These are phyloP conservation scores for Gandaritis pyraliata DNA, from an alignment of 2,888 invertebrate genomes.

Conservation along the genomic window DNA sequence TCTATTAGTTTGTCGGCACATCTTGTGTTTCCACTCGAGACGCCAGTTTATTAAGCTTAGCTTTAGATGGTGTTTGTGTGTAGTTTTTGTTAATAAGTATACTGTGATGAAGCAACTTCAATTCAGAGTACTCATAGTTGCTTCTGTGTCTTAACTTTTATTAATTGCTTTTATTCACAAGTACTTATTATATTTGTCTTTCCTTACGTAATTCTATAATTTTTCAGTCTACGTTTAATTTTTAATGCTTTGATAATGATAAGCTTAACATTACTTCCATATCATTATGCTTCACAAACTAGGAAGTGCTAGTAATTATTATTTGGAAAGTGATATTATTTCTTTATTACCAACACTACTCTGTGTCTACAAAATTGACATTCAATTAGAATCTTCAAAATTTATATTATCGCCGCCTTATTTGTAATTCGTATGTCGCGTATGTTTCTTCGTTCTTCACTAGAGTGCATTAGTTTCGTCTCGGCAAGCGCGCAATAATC, in stretches of 20 bases:
- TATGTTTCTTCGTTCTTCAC: background rate
- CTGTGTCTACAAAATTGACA: background rate
- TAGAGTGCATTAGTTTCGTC: conserved; percentile 30
- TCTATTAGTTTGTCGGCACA: background rate
- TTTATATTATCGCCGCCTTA: background rate
- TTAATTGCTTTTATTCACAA: too few species aligned
- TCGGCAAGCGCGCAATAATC: conserved; percentile 54
- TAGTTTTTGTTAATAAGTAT: conserved; percentile 13
- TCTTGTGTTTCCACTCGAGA: conserved; percentile 11
- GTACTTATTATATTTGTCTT: too few species aligned
- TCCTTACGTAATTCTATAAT: too few species aligned
- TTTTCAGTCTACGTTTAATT: too few species aligned
- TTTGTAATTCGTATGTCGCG: background rate
- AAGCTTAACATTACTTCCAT: too few species aligned
- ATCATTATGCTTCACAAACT: too few species aligned
- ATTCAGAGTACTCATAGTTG: too few species aligned
- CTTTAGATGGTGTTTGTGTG: conserved; percentile 18
- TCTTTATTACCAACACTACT: background rate
- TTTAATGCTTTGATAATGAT: too few species aligned
- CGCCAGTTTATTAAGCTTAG: conserved; percentile 22
- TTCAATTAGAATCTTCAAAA: background rate
- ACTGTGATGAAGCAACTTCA: background rate
- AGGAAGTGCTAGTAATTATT: too few species aligned
- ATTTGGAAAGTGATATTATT: too few species aligned
- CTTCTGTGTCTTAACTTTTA: too few species aligned